These are phyloP conservation scores for Paratilapia polleni DNA, from an alignment of 2,113 vertebrate species.

Conservation along the genomic window DNA sequence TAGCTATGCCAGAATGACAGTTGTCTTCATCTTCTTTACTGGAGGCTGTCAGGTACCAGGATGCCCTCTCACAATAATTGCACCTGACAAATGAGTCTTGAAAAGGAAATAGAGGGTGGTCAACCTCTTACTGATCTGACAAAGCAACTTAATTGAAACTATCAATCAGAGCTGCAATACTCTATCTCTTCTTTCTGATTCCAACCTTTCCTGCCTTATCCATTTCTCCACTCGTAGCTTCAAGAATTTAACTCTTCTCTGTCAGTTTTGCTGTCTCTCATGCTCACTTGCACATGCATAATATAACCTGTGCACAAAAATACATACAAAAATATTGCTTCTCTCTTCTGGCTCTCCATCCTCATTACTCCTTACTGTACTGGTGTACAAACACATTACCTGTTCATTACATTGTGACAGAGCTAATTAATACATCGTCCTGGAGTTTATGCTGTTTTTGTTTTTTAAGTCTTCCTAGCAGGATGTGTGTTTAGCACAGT, in stretches of 20 bases:
- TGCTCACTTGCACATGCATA: constrained; percentile 49
- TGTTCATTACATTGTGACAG: constrained; percentile 45
- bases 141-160: constrained; percentile 76
- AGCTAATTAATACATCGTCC: constrained; percentile 54
- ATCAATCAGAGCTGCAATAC: constrained; percentile 72
- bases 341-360: constrained; percentile 34
- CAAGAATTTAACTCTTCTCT: constrained; percentile 28
- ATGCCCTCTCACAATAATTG: constrained; percentile 65
- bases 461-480: constrained; percentile 9
- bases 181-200: constrained; percentile 48
- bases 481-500: constrained; percentile 28
- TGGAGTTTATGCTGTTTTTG: constrained; percentile 5
- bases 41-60: constrained; percentile 40
- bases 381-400: constrained; percentile 35
- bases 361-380: constrained; percentile 37
- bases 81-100: constrained; percentile 73
- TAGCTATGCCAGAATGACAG: constrained; percentile 24
- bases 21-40: constrained; percentile 39
- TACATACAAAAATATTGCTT: constrained; percentile 45
- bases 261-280: constrained; percentile 39
- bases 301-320: constrained; percentile 36
- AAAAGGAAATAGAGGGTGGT: constrained; percentile 73
- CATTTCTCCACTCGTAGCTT: constrained; percentile 39
- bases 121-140: constrained; percentile 68
- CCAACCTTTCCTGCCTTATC: constrained; percentile 40